Evolutionary conservation across 1,140 invertebrate species (phyloP).

Genomic region (Sarcophaga peregrina): DNA sequence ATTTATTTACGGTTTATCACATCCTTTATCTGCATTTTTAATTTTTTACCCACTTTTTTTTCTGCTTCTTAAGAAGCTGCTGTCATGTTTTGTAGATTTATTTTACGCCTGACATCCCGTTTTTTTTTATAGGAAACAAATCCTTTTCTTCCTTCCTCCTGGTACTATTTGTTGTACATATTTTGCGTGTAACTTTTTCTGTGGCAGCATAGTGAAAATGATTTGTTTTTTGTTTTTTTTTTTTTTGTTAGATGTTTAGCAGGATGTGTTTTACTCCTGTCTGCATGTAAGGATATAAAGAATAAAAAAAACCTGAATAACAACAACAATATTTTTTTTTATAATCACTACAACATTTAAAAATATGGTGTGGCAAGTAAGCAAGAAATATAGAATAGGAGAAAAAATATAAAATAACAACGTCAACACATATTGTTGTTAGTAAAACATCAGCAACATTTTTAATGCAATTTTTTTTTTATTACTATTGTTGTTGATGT

Average conservation of each 20-base stretch:
- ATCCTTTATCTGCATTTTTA: background rate
- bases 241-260: background rate
- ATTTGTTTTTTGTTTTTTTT: background rate
- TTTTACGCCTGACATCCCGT: background rate
- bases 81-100: slow-evolving; percentile 24
- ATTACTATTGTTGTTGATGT: slow-evolving; percentile 6
- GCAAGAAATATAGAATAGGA: too few species aligned
- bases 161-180: background rate
- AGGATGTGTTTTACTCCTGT: background rate
- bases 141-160: too few species aligned
- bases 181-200: background rate
- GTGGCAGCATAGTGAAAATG: background rate
- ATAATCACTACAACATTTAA: too few species aligned
- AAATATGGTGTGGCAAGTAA: too few species aligned
- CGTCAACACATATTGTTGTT: slow-evolving; percentile 18
- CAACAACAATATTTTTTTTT: too few species aligned
- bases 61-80: background rate
- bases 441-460: slow-evolving; percentile 20
- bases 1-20: too few species aligned
- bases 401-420: background rate
- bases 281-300: too few species aligned
- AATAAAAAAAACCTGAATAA: too few species aligned
- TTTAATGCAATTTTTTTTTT: too few species aligned
- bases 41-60: background rate
- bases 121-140: too few species aligned